Evolutionary conservation across 2,888 invertebrate species (phyloP), one percentile per base, ranked within the genome.

Genomic region (Pristionchus arcanus): DNA sequence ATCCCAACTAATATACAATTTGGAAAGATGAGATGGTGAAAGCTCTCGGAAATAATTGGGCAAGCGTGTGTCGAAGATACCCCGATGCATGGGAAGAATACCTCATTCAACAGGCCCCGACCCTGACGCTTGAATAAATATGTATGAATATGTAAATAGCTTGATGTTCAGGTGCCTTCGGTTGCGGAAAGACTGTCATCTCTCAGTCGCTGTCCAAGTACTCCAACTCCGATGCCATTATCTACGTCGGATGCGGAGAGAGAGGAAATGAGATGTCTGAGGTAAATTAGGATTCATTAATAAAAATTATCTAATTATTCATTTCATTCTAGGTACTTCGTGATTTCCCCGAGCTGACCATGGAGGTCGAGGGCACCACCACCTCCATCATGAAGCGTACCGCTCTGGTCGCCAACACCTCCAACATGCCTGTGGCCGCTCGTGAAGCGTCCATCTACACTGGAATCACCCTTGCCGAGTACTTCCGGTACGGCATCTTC

Each of bases 251-350:
- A 91, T 99, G 99, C 96, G 99, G 99, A 90, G 99, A 99, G 96
- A 97, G 99, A 96, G 99, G 97, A 96, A 99, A 99, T 96, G 99
- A 99, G 97, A 99, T 99, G 99, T 98, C 99, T 94, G 99, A 99
- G 96, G 93, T 93, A n/a, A 89, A 55, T 89, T 25, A 16, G 13
- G 13, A 31, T 34, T 3, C 77, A 37, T 37, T 77, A 59, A 37
- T 49, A 86, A 87, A 28, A 31, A 2, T 15, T 53, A 16, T 0
- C 15, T 15, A 42, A 25, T 1, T 13, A 49, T 55, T 4, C n/a
- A 11, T 13, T 85, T 31, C 15, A 49, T 49, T 90, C 87, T 86
- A 92, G 92, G 97, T 96, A 97, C 96, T 99, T 96, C 97, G 98
- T 92, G 99, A 99, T 96, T 99, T 99, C 97, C 99, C 99, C 90